Evolutionary conservation across 1,140 invertebrate species (phyloP).

Genomic region (Zaprionus ornatus): DNA sequence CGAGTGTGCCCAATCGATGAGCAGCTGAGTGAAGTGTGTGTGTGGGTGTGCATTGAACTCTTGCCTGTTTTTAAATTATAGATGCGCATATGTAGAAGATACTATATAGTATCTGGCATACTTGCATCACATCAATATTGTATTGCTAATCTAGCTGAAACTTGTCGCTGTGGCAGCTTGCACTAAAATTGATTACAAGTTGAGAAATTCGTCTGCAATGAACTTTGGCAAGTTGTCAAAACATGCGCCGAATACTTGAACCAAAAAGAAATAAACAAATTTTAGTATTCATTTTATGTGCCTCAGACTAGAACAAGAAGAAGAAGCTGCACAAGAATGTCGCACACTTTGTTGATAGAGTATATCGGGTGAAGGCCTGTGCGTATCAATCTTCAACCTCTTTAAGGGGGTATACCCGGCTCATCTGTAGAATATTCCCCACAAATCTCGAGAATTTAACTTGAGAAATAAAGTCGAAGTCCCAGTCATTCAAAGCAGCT

Average conservation of each 20-base stretch:
- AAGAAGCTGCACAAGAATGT: conserved; percentile 36
- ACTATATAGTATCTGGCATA: background rate
- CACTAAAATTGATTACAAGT: conserved; percentile 7
- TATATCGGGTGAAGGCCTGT: conserved; percentile 64
- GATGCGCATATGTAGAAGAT: background rate
- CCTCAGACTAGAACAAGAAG: conserved; percentile 31
- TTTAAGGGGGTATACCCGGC: too few species aligned
- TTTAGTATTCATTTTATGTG: conserved; percentile 49
- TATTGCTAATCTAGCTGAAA: conserved; percentile 1
- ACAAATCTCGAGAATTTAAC: too few species aligned
- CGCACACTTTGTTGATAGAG: conserved; percentile 31
- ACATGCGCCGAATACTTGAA: conserved; percentile 23
- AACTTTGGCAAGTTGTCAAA: conserved; percentile 73
- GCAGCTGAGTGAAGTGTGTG: background rate
- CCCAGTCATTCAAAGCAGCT: too few species aligned
- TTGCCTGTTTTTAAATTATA: background rate
- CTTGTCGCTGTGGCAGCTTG: conserved; percentile 6
- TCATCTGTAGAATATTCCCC: too few species aligned
- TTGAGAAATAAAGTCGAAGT: too few species aligned
- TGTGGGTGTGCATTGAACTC: conserved; percentile 16
- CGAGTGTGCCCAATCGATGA: conserved; percentile 24
- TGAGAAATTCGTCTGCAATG: conserved; percentile 46
- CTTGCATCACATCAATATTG: conserved; percentile 6
- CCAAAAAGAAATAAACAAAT: conserved; percentile 17
- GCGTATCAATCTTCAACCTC: background rate